phyloP scores from a whole-genome alignment of 2,113 vertebrate genomes.

The Anarhynchus alexandrinus region DNA sequence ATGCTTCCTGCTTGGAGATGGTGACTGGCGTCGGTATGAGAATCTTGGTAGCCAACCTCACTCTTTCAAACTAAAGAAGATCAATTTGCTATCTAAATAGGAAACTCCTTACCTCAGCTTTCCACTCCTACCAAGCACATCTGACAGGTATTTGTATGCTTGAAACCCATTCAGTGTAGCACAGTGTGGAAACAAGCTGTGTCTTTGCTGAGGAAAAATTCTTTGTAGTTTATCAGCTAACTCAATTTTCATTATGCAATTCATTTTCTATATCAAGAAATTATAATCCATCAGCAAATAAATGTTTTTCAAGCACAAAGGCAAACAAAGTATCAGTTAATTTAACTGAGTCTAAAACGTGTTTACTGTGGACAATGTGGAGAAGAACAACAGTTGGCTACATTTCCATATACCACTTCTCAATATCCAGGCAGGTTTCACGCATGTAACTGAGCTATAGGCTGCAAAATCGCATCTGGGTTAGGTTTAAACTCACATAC shows the following conservation, averaged over 20 bases:
- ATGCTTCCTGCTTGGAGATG: neutral
- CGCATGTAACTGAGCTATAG: neutral
- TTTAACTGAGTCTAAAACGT: neutral
- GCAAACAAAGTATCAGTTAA: neutral
- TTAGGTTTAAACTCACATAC: neutral
- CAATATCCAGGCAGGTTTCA: neutral
- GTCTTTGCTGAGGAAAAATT: neutral
- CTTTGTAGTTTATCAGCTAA: neutral
- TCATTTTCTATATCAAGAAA: neutral
- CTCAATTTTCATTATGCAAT: neutral
- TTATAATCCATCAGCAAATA: neutral
- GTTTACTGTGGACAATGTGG: neutral
- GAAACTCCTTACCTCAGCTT: neutral
- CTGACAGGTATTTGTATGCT: neutral
- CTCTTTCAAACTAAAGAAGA: neutral
- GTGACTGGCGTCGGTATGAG: neutral
- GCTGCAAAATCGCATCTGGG: neutral
- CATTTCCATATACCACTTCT: neutral
- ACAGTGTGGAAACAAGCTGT: neutral
- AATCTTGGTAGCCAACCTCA: neutral
- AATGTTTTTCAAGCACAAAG: neutral
- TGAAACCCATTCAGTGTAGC: neutral
- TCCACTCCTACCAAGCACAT: neutral
- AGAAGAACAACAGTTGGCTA: neutral
- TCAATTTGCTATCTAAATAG: neutral